Evolutionary conservation across 2,888 invertebrate species (phyloP), one percentile per base, ranked within the genome.

Genomic region (Lasioglossum leucozonium): DNA sequence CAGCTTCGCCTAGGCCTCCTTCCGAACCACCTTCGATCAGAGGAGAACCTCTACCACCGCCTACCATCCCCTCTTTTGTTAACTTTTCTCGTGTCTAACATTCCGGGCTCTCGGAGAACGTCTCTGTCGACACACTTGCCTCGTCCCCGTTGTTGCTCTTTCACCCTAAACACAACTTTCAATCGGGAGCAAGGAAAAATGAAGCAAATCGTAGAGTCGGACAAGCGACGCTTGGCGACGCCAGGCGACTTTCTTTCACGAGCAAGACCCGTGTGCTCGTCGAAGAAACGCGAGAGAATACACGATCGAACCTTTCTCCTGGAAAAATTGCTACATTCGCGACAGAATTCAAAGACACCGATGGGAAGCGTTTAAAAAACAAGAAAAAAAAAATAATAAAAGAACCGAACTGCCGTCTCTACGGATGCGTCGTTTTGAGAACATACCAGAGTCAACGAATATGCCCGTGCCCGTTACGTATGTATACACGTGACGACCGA

Each of bases 331-430:
- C 51, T 51, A 51, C 3, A 51, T 22, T 51, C 22, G 10, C 22
- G 22, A 51, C 51, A 22, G 51, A 51, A 47, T 18, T 47, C 47
- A 6, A 47, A 47, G 18, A 47, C 47, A 47, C 18, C 16, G 4
- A 47, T 16, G 18, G 18, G 5, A 47, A 51, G 10, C 22, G 58
- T 16, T 34, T 18, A 69, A 79, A 77, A 78, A 78, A 10, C 8
- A 3, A 51, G 11, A 51, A 22, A 22, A 22, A 51, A 8, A 22
- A 8, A 2, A 18, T 1, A 22, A 22, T 0, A 22, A 10, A 51
- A 51, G 1, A 42, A 51, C 51, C 72, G 85, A 89, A 88, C 88
- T 88, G 87, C 88, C 89, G 87, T 77, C 84, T 85, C 73, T 84
- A 85, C 42, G 47, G 44, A 73, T 55, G n/a, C 55, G 44, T 42